Evolutionary conservation across 2,888 invertebrate species (phyloP).

Genomic region (Sarcophaga rosellei): DNA sequence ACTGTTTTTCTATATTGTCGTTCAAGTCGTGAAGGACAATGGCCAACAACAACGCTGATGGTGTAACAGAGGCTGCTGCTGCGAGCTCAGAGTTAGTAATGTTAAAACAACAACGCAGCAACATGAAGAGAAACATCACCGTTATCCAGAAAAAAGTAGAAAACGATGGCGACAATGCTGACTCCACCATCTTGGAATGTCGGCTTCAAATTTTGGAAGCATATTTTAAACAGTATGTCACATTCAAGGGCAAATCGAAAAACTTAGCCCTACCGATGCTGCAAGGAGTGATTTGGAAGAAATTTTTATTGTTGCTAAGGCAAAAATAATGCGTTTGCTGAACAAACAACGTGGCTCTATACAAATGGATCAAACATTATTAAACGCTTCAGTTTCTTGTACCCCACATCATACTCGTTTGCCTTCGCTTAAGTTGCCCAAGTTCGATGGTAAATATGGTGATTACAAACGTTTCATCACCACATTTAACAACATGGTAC

Average conservation of each 20-base stretch:
- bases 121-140: constrained; percentile 47
- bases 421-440: constrained; percentile 11
- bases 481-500: constrained; percentile 35
- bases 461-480: no score
- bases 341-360: no score
- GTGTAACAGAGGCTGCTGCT: not conserved
- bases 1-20: not conserved
- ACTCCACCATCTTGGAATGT: constrained; percentile 57
- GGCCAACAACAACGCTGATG: not conserved
- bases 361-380: no score
- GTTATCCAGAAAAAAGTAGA: constrained; percentile 45
- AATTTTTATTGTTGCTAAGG: no score
- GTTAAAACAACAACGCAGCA: constrained; percentile 3
- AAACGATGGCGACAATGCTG: constrained; percentile 34
- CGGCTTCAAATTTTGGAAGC: constrained; percentile 51
- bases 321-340: no score
- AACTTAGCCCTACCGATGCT: not conserved
- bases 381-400: not conserved
- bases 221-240: constrained; percentile 53
- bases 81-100: not conserved
- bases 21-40: not conserved
- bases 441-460: constrained; percentile 36
- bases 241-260: constrained; percentile 56
- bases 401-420: constrained; percentile 14
- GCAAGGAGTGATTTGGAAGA: no score